Evolutionary conservation across 1,140 invertebrate species (phyloP).

Genomic region (Zaprionus tsacasi): DNA sequence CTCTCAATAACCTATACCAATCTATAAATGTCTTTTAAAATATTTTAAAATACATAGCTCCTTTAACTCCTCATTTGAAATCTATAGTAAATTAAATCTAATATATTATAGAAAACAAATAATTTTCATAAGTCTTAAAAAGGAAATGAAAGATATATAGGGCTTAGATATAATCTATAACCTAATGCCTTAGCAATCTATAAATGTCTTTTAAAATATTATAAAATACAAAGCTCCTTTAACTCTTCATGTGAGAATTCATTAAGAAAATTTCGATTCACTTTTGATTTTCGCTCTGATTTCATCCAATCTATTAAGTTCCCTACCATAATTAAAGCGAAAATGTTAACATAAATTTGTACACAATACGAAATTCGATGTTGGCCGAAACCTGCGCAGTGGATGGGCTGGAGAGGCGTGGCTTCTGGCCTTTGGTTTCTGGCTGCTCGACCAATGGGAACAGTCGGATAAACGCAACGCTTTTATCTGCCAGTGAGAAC

Average conservation of each 20-base stretch:
- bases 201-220: not conserved
- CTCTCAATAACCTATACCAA: too few relatives aligned
- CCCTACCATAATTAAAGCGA: conserved; percentile 8
- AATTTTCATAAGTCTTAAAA: not conserved
- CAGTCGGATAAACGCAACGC: conserved; percentile 69
- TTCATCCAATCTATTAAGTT: not conserved
- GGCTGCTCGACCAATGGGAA: conserved; percentile 41
- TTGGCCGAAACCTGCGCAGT: conserved; percentile 60
- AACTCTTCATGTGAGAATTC: too few relatives aligned
- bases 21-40: too few relatives aligned
- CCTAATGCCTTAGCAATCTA: too few relatives aligned
- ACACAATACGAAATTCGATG: conserved; percentile 12
- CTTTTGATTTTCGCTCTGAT: not conserved
- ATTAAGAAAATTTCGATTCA: too few relatives aligned
- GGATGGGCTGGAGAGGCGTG: conserved; percentile 47
- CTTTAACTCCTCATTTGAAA: too few relatives aligned
- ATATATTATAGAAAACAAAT: not conserved
- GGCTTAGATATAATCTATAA: too few relatives aligned
- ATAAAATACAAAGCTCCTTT: not conserved
- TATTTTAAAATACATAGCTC: too few relatives aligned
- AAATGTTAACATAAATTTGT: conserved; percentile 31
- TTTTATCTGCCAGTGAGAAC: conserved; percentile 70
- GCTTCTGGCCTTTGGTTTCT: not conserved
- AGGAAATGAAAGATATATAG: not conserved
- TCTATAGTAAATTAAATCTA: too few relatives aligned